Conservation (phyloP, 2,888 invertebrate species). For the Argyresthia albistria region DNA sequence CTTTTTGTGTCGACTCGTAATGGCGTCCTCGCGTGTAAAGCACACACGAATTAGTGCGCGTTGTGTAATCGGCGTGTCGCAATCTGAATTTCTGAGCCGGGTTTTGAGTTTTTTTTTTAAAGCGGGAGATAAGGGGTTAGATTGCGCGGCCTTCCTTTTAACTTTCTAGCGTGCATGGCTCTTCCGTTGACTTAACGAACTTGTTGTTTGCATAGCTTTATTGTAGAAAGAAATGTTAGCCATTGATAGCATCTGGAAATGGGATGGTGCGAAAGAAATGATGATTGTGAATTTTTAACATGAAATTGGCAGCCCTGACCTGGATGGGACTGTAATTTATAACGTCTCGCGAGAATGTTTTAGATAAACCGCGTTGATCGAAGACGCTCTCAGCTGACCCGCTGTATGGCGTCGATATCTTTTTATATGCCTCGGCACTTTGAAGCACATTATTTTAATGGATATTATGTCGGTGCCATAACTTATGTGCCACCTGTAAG, state of each 20-base stretch:
- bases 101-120: slow-evolving; percentile 32
- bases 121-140: slow-evolving; percentile 36
- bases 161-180: slow-evolving; percentile 30
- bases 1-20: slow-evolving; percentile 20
- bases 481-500: slow-evolving; percentile 25
- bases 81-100: slow-evolving; percentile 28
- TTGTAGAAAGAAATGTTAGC: too few species aligned
- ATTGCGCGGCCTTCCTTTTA: slow-evolving; percentile 26
- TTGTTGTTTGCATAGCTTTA: slow-evolving; percentile 8
- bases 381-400: slow-evolving; percentile 32
- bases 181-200: slow-evolving; percentile 14
- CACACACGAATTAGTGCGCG: slow-evolving; percentile 43
- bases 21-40: slow-evolving; percentile 46
- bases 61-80: slow-evolving; percentile 40
- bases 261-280: not conserved
- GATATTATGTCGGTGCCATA: slow-evolving; percentile 19
- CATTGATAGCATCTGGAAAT: not conserved
- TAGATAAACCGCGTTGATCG: slow-evolving; percentile 47
- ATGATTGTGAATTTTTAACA: not conserved
- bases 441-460: slow-evolving; percentile 52
- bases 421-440: slow-evolving; percentile 36
- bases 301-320: slow-evolving; percentile 26
- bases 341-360: slow-evolving; percentile 20
- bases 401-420: slow-evolving; percentile 28
- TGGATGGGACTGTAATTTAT: slow-evolving; percentile 19